Evolutionary conservation across 2,113 vertebrate genomes (phyloP).

Genomic region (Antigone vipio): DNA sequence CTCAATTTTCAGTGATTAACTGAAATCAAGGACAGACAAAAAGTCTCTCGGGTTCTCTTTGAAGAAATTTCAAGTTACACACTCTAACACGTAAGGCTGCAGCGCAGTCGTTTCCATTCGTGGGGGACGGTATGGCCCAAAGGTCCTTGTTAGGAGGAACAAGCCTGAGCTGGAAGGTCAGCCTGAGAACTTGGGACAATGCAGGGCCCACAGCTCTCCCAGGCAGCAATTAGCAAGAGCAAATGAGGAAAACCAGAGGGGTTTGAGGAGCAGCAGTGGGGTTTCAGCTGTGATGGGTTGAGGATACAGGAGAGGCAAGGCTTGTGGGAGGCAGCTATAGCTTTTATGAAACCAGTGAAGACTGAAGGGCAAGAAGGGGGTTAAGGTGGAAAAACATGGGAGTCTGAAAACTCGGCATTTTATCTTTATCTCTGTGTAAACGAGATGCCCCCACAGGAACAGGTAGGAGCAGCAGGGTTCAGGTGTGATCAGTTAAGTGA

Average conservation of each 20-base stretch:
- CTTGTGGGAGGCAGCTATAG: too few relatives aligned
- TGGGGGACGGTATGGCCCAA: not conserved
- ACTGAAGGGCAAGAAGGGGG: not conserved
- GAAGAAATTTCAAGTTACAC: not conserved
- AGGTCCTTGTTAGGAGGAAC: not conserved
- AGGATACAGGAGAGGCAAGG: not conserved
- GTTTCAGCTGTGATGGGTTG: not conserved
- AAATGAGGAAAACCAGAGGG: not conserved
- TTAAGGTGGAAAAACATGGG: not conserved
- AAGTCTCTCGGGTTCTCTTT: not conserved
- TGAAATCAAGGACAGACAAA: not conserved
- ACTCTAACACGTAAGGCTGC: not conserved
- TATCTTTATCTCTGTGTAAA: not conserved
- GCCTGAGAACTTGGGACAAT: not conserved
- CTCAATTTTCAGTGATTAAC: not conserved
- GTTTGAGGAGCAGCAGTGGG: not conserved
- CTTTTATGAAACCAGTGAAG: not conserved
- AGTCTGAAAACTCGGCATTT: not conserved
- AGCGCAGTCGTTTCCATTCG: not conserved
- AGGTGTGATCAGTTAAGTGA: too few relatives aligned
- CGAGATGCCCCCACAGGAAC: rapidly evolving
- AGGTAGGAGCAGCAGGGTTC: not conserved
- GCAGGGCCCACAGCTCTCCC: not conserved
- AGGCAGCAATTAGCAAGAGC: not conserved
- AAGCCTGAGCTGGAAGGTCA: not conserved